These are phyloP conservation scores for Stichodactyla helianthus DNA, from an alignment of 64 coral and sea anemone genomes.

Conservation along the genomic window DNA sequence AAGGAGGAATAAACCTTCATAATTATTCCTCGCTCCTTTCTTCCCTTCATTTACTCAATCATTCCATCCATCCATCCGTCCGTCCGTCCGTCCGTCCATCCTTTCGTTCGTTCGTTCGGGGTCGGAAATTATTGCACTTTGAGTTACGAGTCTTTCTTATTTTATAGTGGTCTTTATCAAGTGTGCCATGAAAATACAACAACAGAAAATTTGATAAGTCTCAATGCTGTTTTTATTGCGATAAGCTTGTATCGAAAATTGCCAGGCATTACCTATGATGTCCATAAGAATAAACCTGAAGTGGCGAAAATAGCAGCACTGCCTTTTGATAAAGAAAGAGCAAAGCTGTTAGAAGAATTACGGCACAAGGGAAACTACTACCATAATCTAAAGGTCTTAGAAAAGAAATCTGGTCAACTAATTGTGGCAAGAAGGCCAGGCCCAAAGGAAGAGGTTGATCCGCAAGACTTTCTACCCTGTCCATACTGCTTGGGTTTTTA, in stretches of 20 bases:
- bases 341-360: slow-evolving; percentile 39
- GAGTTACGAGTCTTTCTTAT: too few relatives aligned
- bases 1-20: too few relatives aligned
- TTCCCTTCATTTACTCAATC: too few relatives aligned
- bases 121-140: too few relatives aligned
- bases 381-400: slow-evolving; percentile 45
- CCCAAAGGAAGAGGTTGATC: background rate
- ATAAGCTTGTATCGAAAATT: slow-evolving; percentile 20
- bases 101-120: too few relatives aligned
- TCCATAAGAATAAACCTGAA: slow-evolving; percentile 31
- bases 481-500: slow-evolving; percentile 38
- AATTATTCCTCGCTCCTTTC: too few relatives aligned
- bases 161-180: too few relatives aligned
- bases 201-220: slow-evolving; percentile 29
- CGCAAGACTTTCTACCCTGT: slow-evolving; percentile 40
- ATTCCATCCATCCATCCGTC: too few relatives aligned
- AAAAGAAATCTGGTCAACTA: slow-evolving; percentile 29
- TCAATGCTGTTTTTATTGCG: slow-evolving; percentile 49
- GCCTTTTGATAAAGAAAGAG: slow-evolving; percentile 14
- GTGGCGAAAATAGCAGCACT: slow-evolving; percentile 41
- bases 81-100: too few relatives aligned
- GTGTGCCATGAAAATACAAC: background rate
- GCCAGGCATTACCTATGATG: slow-evolving; percentile 35
- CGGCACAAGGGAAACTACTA: slow-evolving; percentile 47
- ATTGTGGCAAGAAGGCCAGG: slow-evolving; percentile 43